Evolutionary conservation across 2,888 invertebrate genomes (phyloP), one percentile per base, ranked within the genome.

Genomic region (Colostygia pectinataria): DNA sequence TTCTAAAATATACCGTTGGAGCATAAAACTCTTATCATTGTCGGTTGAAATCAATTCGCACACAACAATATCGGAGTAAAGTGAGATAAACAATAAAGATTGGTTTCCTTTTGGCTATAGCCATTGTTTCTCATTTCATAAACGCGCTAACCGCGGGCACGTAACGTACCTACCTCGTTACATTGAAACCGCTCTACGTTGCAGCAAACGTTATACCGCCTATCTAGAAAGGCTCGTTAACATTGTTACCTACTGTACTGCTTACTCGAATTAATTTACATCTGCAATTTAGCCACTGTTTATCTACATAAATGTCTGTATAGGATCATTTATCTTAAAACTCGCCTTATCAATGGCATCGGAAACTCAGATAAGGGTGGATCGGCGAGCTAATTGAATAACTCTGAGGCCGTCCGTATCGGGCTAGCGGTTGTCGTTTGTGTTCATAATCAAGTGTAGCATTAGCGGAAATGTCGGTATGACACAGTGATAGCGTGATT

Each of bases 11-110:
- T 82, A 80, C 85, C 84, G 85, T 83, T 86, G 71, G 64, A 61
- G 74, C 77, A 80, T 83, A 78, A 82, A 83, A 76, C 73, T 76
- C 75, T 81, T 78, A 86, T 85, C 80, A 76, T 70, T 74, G 66
- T 70, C 65, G 68, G 73, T 73, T 68, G 65, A 77, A 83, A 82
- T 85, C 81, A 80, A 86, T 83, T 82, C 77, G 61, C 71, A 74
- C 70, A 66, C 66, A 70, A 80, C 71, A 77, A 77, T 80, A 81
- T 81, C 74, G 70, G 67, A 78, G 71, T 77, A 74, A 73, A 77
- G 69, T 70, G 63, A 73, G 79, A 78, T 80, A 68, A 72, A 68
- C 76, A 79, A 74, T 84, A 82, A 80, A 84, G 83, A 84, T 84
- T 80, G 72, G 61, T 70, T 73, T 74, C 71, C 71, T 73, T 74